Evolutionary conservation across 1,140 invertebrate genomes (phyloP).

Genomic region (Paramacrobiotus metropolitanus): DNA sequence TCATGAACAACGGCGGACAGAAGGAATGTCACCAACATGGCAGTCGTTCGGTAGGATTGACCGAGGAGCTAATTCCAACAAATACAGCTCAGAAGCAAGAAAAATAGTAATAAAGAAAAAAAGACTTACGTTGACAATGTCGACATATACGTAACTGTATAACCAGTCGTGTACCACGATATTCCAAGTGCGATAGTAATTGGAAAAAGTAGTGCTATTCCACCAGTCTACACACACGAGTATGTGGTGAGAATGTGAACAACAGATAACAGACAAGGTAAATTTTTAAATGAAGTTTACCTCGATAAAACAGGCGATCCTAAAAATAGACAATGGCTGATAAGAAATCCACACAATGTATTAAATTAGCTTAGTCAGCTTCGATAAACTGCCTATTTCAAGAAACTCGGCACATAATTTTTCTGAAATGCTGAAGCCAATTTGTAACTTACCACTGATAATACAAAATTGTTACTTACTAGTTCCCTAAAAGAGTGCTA

Average conservation of each 20-base stretch:
- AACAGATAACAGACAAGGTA: neutral
- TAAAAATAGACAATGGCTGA: conserved; percentile 6
- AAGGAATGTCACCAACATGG: conserved; percentile 31
- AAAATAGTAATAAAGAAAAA: conserved; percentile 4
- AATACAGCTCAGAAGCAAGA: conserved; percentile 14
- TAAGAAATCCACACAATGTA: conserved; percentile 3
- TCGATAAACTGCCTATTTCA: too few relatives aligned
- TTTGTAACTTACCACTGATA: too few relatives aligned
- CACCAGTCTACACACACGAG: conserved; percentile 67
- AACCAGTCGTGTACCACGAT: conserved; percentile 81
- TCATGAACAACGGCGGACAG: conserved; percentile 53
- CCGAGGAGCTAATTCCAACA: conserved; percentile 13
- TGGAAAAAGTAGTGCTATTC: conserved; percentile 52
- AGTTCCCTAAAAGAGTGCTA: too few relatives aligned
- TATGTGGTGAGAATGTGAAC: conserved; percentile 13
- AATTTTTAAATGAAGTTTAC: neutral
- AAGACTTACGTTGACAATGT: conserved; percentile 37
- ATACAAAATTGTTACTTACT: too few relatives aligned
- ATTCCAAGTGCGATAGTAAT: conserved; percentile 84
- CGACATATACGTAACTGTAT: conserved; percentile 68
- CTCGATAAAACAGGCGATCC: conserved; percentile 1
- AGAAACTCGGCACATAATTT: too few relatives aligned
- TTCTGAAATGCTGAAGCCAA: too few relatives aligned
- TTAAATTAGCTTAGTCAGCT: conserved; percentile 33
- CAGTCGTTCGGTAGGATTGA: conserved; percentile 14